These are phyloP conservation scores for Acanthococcus lagerstroemiae DNA, from an alignment of 2,888 invertebrate genomes.

Conservation along the genomic window DNA sequence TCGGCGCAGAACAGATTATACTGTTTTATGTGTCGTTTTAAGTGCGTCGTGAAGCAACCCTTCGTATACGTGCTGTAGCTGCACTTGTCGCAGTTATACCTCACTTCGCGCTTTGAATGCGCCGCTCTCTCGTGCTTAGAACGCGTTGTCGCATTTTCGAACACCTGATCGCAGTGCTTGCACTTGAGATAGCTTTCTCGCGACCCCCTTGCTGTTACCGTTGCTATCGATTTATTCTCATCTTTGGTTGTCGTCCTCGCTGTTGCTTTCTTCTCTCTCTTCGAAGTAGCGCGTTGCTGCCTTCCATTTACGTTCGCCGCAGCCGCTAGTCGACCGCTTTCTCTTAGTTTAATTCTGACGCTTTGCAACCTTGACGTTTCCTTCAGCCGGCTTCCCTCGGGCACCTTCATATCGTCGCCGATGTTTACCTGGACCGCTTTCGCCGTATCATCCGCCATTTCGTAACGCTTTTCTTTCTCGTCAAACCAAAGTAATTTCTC, in stretches of 20 bases:
- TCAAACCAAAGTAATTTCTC: no score
- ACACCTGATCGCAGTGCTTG: slow-evolving; percentile 31
- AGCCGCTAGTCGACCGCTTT: neutral
- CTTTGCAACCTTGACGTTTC: neutral
- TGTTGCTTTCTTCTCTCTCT: neutral
- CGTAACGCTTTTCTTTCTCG: no score
- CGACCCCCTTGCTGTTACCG: neutral
- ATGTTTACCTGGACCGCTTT: no score
- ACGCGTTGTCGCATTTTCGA: slow-evolving; percentile 24
- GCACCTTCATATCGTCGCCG: no score
- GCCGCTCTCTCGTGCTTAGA: slow-evolving; percentile 32
- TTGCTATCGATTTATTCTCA: neutral
- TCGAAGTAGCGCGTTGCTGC: neutral
- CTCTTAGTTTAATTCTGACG: neutral
- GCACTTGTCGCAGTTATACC: slow-evolving; percentile 32
- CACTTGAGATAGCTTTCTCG: neutral
- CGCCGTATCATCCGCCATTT: no score
- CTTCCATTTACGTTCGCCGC: neutral
- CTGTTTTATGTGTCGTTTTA: slow-evolving; percentile 32
- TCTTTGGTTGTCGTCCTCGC: neutral
- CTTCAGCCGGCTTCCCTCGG: no score
- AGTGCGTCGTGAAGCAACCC: slow-evolving; percentile 32
- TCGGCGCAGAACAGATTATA: slow-evolving; percentile 32
- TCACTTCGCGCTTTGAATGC: slow-evolving; percentile 21
- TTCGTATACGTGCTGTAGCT: slow-evolving; percentile 31